Conservation (phyloP, 2,888 invertebrate species). For the Eristalis intricaria region DNA sequence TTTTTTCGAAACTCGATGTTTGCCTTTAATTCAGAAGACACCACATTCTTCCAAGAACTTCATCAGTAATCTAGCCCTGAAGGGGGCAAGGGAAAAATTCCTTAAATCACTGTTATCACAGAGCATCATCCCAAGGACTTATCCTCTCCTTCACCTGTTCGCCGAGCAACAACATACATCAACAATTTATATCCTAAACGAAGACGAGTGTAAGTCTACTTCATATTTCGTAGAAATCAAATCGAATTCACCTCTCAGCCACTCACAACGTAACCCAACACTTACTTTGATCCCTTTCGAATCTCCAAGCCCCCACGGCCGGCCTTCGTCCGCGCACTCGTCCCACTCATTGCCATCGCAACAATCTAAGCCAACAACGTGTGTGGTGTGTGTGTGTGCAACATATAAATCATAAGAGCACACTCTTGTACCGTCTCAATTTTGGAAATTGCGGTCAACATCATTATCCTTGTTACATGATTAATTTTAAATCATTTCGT, state of each 20-base stretch:
- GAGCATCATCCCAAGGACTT: too few relatives aligned
- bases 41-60: too few relatives aligned
- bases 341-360: background rate
- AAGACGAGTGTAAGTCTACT: too few relatives aligned
- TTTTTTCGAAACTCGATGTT: too few relatives aligned
- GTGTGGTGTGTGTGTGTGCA: background rate
- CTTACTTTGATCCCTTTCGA: background rate
- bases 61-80: too few relatives aligned
- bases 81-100: too few relatives aligned
- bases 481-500: conserved; percentile 68
- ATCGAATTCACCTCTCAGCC: background rate
- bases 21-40: too few relatives aligned
- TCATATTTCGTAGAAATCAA: background rate
- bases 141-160: too few relatives aligned
- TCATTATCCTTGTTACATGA: conserved; percentile 66
- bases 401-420: conserved; percentile 35
- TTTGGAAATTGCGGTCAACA: conserved; percentile 64
- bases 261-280: background rate
- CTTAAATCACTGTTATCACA: too few relatives aligned
- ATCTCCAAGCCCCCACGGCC: background rate
- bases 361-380: background rate
- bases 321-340: background rate
- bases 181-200: too few relatives aligned
- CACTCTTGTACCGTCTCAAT: conserved; percentile 49
- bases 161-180: too few relatives aligned